Base-by-base conservation (phyloP, 2,113 vertebrate species). In the Phoxinus phoxinus region DNA sequence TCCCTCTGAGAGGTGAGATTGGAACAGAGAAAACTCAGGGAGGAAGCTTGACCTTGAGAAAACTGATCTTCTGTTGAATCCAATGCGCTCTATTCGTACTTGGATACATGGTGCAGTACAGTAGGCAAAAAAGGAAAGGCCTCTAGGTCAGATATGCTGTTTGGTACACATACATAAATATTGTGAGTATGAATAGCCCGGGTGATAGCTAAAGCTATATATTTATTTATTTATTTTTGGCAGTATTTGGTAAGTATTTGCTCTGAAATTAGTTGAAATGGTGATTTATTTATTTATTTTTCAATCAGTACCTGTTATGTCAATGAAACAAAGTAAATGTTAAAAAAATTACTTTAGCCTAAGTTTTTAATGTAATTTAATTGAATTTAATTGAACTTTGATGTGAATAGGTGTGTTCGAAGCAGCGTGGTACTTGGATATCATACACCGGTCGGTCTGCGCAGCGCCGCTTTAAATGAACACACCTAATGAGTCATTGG, bases 21-120 rank as follows among this genome's bases (percentile, higher is more conserved):
- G 73, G 83, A 90, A 83, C 76, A 83, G 84, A 84, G 89, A 89
- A 71, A 81, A 86, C 35, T 87, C 79, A 81, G 83, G 46, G 76
- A 30, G 83, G 76, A 17, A 83, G 75, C 73, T 74, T 76, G 89
- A 93, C 92, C 89, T 90, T 91, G 88, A 84, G 58, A 81, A 69
- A 87, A 88, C 84, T 61, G 78, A 77, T 83, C 56, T 76, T n/a
- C 72, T 17, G 19, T 67, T 67, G 17, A 73, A 65, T 25, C 6
- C 7, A 25, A 27, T 59, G 27, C 44, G 6, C 27, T 53, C 6
- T 32, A 59, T 12, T 53, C 2, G 17, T 13, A 59, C 23, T 19
- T 30, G 81, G n/a, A 59, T 82, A 67, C 25, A 58, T 30, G 19
- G 25, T 75, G 23, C 37, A 46, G 25, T 25, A 56, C 25, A 37